phyloP scores from a whole-genome alignment of 2,113 vertebrate genomes.

The Phyllopteryx taeniolatus region DNA sequence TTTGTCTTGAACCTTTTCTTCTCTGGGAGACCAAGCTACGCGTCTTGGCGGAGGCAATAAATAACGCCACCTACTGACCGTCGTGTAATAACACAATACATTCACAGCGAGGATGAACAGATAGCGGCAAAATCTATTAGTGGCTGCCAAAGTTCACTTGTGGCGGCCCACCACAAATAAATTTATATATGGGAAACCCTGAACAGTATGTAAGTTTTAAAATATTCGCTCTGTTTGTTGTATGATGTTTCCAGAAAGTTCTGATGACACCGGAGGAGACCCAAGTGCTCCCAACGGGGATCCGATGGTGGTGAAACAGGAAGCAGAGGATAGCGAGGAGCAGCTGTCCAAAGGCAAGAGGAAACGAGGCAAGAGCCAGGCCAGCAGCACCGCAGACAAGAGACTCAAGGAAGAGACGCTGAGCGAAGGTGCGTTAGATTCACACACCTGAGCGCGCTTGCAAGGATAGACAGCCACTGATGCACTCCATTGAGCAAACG shows the following conservation, averaged over 20 bases:
- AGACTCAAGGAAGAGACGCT: constrained; percentile 44
- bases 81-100: no score
- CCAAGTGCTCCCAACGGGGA: not conserved
- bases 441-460: not conserved
- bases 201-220: not conserved
- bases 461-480: not conserved
- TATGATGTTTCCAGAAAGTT: constrained; percentile 43
- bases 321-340: constrained; percentile 53
- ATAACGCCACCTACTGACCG: no score
- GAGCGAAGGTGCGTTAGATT: constrained; percentile 48
- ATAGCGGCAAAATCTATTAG: no score
- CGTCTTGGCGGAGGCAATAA: no score
- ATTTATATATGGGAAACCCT: no score
- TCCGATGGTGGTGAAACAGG: constrained; percentile 52
- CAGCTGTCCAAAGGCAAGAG: constrained; percentile 58
- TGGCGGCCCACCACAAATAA: no score
- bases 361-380: constrained; percentile 43
- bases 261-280: constrained; percentile 11
- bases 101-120: no score
- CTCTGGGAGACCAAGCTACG: no score
- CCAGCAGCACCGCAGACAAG: constrained; percentile 22
- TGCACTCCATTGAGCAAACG: not conserved
- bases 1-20: no score
- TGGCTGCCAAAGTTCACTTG: no score
- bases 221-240: not conserved